Evolutionary conservation across 2,113 vertebrate genomes (phyloP).

Genomic region (Hydrolagus affinis): DNA sequence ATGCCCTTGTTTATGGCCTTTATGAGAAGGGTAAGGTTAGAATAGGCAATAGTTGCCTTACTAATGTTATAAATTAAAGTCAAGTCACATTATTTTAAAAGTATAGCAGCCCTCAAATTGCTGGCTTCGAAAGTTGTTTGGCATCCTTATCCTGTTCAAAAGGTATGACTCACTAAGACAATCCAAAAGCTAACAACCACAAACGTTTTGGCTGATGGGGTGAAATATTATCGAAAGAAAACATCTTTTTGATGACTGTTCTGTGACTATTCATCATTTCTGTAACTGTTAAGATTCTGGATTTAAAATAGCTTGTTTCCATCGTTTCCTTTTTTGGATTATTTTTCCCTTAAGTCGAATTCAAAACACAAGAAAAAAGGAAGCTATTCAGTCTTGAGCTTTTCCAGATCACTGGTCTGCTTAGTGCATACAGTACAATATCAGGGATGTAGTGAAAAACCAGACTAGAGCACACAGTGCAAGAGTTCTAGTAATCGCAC

Average conservation of each 20-base stretch:
- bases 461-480: not conserved
- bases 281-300: not conserved
- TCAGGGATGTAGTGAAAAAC: not conserved
- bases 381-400: not conserved
- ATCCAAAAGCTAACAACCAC: not conserved
- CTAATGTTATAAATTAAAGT: slow-evolving; percentile 7
- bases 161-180: not conserved
- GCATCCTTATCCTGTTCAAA: not conserved
- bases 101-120: not conserved
- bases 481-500: too few species aligned
- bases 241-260: slow-evolving; percentile 12
- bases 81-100: not conserved
- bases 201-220: slow-evolving; percentile 4
- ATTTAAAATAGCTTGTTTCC: not conserved
- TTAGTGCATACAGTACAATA: not conserved
- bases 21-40: not conserved
- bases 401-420: not conserved
- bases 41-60: too few species aligned
- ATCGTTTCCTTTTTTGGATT: not conserved
- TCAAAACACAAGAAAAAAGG: not conserved
- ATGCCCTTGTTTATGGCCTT: not conserved
- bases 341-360: not conserved
- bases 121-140: not conserved
- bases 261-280: not conserved
- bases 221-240: slow-evolving; percentile 11